Base-by-base conservation (phyloP, 1,140 invertebrate genomes). In the Orussus abietinus region DNA sequence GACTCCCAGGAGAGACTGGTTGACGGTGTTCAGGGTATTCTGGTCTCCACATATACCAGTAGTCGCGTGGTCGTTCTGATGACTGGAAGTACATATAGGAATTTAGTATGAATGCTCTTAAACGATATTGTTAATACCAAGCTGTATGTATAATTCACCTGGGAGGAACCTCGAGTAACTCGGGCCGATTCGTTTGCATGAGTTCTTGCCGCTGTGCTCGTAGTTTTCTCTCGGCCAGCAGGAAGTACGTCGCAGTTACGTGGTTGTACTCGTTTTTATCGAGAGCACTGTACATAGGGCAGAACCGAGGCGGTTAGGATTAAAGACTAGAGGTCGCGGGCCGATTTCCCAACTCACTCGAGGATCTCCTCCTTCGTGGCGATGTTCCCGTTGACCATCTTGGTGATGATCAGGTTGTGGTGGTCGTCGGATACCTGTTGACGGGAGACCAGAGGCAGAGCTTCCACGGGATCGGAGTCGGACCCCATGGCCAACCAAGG, bases 201-300 rank as follows among this genome's bases (percentile, higher is more conserved):
- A 77, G 75, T 58, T 87, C 83, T 49, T 84, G 80, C 14, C 82
- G 69, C 39, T 86, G 81, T 29, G 84, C 78, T 62, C 82, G 79
- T 14, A 96, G 74, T 67, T 94, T 92, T 43, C 93, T 75, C 75
- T 99, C 96, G 14, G 94, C 95, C 46, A 99, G 75, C 52, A 99
- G 75, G 75, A 93, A 99, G 75, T 98, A 99, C 18, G 96, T 99
- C 17, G 96, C 96, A 19, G 96, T 97, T 51, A 99, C 89, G 70
- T 98, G 92, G 74, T 96, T 96, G 73, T 99, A 99, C 60, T 94
- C 90, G 75, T 97, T 93, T 64, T 87, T 90, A 61, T 97, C 92
- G 47, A 98, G 72, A 38, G 92, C 87, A 52, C 91, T 94, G 62
- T 10, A 77, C 6, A n/a, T n/a, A n/a, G n/a, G n/a, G n/a, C n/a